Percentiles rank a stretch among this genome's conserved stretches.
phyloP scores from a whole-genome alignment of 1,140 invertebrate genomes.

The Aphaenogaster floridana region DNA sequence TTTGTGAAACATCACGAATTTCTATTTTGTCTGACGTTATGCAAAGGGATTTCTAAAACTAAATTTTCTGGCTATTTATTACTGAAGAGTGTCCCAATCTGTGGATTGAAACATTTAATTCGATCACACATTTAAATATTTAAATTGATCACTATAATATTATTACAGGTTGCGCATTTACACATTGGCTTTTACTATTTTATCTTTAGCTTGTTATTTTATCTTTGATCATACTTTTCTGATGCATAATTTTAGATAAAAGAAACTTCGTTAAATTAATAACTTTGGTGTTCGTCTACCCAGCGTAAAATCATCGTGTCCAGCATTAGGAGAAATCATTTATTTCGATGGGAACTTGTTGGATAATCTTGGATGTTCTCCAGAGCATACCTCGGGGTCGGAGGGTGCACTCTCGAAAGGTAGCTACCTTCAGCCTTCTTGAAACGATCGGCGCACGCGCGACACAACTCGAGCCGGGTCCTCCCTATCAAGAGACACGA shows the following conservation, averaged over 20 bases:
- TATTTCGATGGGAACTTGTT: neutral
- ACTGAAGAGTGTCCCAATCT: neutral
- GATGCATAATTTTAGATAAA: neutral
- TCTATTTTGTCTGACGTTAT: neutral
- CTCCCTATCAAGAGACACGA: constrained; percentile 68
- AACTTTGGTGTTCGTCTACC: neutral
- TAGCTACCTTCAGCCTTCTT: constrained; percentile 25
- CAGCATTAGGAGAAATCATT: constrained; percentile 14
- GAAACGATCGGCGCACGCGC: constrained; percentile 68
- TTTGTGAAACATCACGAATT: neutral
- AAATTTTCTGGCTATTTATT: neutral
- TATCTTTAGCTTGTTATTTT: neutral
- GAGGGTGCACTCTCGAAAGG: constrained; percentile 42
- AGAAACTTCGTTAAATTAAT: neutral
- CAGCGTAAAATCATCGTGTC: neutral
- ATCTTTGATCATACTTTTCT: neutral
- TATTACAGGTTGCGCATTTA: neutral
- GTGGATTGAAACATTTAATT: neutral
- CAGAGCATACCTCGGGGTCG: neutral
- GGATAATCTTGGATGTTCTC: constrained; percentile 46
- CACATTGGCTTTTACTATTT: neutral
- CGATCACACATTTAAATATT: neutral
- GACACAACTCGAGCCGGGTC: constrained; percentile 50
- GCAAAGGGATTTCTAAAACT: neutral
- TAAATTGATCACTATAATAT: neutral